A percentile compares a stretch with the other conserved stretches of the same genome.
Evolutionary conservation across 2,797 vertebrate genomes (phyloP).

Genomic region (Chiloscyllium punctatum): DNA sequence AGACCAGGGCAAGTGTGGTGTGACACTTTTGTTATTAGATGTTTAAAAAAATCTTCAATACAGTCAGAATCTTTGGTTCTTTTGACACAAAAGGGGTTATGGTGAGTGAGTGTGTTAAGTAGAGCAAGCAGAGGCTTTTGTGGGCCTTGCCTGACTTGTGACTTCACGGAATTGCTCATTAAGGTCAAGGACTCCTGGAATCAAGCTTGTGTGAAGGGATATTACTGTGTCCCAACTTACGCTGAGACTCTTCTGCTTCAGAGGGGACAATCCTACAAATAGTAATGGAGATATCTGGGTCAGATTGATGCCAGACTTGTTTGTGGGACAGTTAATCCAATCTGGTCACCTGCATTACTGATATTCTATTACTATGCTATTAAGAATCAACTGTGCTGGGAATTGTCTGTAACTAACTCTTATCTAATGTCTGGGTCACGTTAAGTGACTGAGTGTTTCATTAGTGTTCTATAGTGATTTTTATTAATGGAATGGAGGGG

Average conservation of each 20-base stretch:
- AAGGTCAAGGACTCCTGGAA: too few relatives aligned
- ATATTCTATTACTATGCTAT: background rate
- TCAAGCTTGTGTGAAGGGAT: background rate
- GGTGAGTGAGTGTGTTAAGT: background rate
- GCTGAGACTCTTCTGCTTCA: background rate
- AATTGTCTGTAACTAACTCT: background rate
- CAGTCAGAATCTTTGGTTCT: background rate
- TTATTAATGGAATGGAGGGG: background rate
- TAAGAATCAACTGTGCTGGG: background rate
- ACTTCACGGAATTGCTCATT: background rate
- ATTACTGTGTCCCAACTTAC: background rate
- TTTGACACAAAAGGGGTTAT: background rate
- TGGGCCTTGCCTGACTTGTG: background rate
- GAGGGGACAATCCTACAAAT: background rate
- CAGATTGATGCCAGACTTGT: background rate
- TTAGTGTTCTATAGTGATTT: background rate
- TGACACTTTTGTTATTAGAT: background rate
- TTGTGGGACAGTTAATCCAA: background rate
- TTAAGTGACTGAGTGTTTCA: background rate
- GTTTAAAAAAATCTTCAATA: background rate
- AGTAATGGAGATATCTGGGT: background rate
- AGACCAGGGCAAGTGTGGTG: background rate
- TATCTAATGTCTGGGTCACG: background rate
- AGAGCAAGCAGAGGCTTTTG: background rate
- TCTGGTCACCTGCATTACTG: background rate